Conservation (phyloP, 2,797 vertebrate species). For the Australoheros facetus region DNA sequence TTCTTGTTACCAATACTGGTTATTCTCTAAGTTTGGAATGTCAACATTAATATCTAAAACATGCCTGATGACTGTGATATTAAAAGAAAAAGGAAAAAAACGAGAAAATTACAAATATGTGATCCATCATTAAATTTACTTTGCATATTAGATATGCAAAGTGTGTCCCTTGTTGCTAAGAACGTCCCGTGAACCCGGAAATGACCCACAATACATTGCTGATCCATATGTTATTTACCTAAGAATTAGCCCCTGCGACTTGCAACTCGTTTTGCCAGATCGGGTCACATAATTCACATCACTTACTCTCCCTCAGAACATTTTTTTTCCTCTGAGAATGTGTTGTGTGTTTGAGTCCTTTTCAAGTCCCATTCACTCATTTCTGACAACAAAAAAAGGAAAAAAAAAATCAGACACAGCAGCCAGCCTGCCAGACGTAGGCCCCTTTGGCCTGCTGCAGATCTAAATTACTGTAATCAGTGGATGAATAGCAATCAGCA, state of each 20-base stretch:
- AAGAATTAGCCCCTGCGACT: no score
- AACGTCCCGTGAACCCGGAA: no score
- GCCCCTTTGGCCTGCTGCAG: conserved; percentile 62
- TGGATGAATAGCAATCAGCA: conserved; percentile 82
- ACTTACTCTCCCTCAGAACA: neutral
- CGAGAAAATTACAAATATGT: neutral
- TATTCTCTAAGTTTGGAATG: fast-evolving
- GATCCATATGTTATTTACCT: no score
- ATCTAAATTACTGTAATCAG: conserved; percentile 81
- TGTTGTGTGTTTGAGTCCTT: conserved; percentile 8
- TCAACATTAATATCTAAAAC: neutral
- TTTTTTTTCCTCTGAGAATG: neutral
- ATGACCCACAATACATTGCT: no score
- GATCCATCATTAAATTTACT: no score
- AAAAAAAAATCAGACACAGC: conserved; percentile 4
- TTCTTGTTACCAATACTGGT: neutral
- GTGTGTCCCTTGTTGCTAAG: no score
- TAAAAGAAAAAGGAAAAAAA: neutral
- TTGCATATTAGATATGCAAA: no score
- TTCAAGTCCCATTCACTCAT: conserved; percentile 30
- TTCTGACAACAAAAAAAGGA: conserved; percentile 12
- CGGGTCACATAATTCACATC: neutral
- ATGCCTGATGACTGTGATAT: neutral
- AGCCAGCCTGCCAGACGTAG: conserved; percentile 57
- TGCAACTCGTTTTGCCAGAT: no score